phyloP scores from a whole-genome alignment of 2,888 invertebrate species.

The Danaus chrysippus region DNA sequence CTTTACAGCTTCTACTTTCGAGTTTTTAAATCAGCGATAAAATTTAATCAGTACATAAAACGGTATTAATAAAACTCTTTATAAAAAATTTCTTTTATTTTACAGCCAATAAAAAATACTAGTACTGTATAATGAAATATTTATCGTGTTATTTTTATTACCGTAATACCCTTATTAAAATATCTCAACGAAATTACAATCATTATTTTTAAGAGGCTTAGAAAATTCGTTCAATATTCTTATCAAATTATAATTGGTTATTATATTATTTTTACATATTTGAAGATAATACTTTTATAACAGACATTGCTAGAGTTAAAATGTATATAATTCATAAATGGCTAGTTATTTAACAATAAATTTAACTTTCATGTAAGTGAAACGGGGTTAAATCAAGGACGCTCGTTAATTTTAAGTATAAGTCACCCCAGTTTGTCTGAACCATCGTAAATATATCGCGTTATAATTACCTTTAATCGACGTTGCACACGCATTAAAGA shows the following conservation, averaged over 20 bases:
- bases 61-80: neutral
- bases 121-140: neutral
- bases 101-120: neutral
- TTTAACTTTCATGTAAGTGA: slow-evolving; percentile 27
- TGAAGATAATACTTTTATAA: neutral
- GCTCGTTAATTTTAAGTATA: slow-evolving; percentile 55
- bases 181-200: slow-evolving; percentile 18
- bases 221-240: slow-evolving; percentile 11
- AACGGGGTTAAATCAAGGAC: slow-evolving; percentile 71
- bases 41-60: slow-evolving; percentile 1
- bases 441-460: slow-evolving; percentile 70
- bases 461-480: slow-evolving; percentile 74
- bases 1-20: neutral
- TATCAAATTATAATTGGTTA: slow-evolving; percentile 5
- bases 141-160: neutral
- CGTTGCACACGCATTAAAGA: slow-evolving; percentile 53
- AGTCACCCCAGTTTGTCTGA: slow-evolving; percentile 61
- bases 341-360: neutral
- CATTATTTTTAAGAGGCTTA: slow-evolving; percentile 16
- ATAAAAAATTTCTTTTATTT: neutral
- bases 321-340: neutral
- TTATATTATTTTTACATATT: neutral
- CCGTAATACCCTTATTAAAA: slow-evolving; percentile 24
- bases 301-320: neutral
- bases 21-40: neutral